Conservation (phyloP, 2,113 vertebrate genomes). For the Poecile atricapillus region DNA sequence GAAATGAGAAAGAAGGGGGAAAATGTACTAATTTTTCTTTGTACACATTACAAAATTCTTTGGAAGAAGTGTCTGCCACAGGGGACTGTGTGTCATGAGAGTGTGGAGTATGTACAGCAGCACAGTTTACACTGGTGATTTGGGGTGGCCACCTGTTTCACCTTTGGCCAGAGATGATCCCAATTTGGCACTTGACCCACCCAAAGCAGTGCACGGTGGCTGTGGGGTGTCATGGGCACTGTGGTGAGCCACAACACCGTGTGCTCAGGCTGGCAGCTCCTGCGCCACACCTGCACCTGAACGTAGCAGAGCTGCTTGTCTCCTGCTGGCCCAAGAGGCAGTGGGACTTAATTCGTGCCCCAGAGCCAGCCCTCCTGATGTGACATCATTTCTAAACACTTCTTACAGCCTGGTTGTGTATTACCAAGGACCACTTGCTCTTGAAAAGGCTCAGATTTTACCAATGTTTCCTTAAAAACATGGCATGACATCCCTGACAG, state of each 20-base stretch:
- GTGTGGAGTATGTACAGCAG: background rate
- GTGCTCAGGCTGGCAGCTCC: background rate
- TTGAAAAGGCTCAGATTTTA: background rate
- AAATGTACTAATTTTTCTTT: background rate
- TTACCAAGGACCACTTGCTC: background rate
- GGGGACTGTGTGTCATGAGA: fast-evolving
- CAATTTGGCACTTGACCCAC: background rate
- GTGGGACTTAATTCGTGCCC: fast-evolving
- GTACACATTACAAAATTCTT: background rate
- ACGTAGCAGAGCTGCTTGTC: background rate
- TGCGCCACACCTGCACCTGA: background rate
- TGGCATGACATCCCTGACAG: fast-evolving
- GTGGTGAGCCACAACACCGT: fast-evolving
- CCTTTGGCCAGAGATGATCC: background rate
- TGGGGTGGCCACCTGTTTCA: fast-evolving
- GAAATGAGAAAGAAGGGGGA: background rate
- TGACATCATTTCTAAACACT: background rate
- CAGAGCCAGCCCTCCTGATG: background rate
- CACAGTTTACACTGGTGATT: background rate
- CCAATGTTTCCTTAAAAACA: background rate
- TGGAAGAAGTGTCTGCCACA: background rate
- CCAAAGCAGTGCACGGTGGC: background rate
- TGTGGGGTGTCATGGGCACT: fast-evolving
- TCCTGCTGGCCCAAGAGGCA: background rate
- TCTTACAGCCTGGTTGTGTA: background rate